These are phyloP conservation scores for Gryllus bimaculatus DNA, from an alignment of 1,140 invertebrate species.

Conservation along the genomic window DNA sequence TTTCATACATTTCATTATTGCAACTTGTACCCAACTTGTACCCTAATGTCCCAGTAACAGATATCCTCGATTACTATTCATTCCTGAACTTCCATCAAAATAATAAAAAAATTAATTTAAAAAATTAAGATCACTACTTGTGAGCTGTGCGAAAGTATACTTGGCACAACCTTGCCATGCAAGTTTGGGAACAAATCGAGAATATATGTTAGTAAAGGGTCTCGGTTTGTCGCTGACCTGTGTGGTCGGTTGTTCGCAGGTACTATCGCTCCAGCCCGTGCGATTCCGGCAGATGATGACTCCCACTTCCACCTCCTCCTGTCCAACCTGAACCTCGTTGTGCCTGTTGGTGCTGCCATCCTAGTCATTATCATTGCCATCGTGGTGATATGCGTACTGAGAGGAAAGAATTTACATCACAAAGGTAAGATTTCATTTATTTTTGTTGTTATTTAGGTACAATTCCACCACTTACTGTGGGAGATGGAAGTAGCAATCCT, in stretches of 20 bases:
- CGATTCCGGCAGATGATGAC: constrained; percentile 57
- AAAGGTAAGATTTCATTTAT: constrained; percentile 57
- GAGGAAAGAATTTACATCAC: constrained; percentile 64
- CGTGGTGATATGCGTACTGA: constrained; percentile 80
- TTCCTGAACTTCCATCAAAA: neutral
- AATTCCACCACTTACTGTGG: constrained; percentile 63
- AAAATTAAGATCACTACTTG: neutral
- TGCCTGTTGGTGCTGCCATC: constrained; percentile 83
- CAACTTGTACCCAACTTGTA: neutral
- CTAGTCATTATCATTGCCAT: constrained; percentile 86
- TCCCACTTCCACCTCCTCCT: constrained; percentile 73
- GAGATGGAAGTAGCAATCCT: constrained; percentile 42
- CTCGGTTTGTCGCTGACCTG: constrained; percentile 2
- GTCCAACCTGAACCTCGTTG: constrained; percentile 83
- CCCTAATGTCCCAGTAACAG: neutral
- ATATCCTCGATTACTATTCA: neutral
- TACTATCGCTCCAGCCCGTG: constrained; percentile 83
- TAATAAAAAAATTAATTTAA: neutral
- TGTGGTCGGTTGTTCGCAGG: constrained; percentile 53
- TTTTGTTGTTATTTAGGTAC: constrained; percentile 49
- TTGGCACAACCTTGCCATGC: constrained; percentile 2
- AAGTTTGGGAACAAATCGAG: constrained; percentile 4
- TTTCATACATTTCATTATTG: neutral
- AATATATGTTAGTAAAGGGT: neutral
- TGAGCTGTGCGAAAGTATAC: neutral